Evolutionary conservation across 2,797 vertebrate genomes (phyloP).

Genomic region (Anabacerthia variegaticeps): DNA sequence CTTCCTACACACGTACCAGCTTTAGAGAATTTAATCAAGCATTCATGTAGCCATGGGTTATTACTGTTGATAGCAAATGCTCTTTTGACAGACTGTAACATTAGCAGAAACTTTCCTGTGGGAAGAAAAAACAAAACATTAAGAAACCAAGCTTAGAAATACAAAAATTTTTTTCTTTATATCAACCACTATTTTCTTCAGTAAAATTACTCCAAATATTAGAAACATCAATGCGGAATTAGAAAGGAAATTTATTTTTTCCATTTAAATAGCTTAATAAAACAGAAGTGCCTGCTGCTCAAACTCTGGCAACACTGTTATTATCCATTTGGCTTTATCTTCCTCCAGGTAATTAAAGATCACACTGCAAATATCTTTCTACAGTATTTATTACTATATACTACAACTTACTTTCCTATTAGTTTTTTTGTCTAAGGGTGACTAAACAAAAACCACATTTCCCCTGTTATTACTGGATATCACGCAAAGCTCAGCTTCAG

Average conservation of each 20-base stretch:
- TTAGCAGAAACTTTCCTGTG: conserved; percentile 82
- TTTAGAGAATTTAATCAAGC: conserved; percentile 83
- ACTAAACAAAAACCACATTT: not conserved
- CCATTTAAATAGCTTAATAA: not conserved
- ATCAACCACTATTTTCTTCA: not conserved
- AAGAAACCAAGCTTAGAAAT: not conserved
- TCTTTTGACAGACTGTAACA: conserved; percentile 83
- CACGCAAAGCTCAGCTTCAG: not conserved
- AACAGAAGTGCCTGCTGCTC: not conserved
- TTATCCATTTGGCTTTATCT: not conserved
- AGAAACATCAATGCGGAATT: not conserved
- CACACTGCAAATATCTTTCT: not conserved
- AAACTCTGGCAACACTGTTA: not conserved
- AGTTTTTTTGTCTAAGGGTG: not conserved
- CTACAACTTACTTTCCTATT: not conserved
- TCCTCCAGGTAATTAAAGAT: not conserved
- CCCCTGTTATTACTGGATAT: not conserved
- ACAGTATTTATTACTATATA: not conserved
- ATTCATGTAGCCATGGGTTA: conserved; percentile 82
- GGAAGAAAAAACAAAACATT: not conserved
- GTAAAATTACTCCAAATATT: not conserved
- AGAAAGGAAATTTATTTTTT: not conserved
- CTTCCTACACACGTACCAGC: conserved; percentile 70
- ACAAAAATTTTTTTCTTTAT: not conserved
- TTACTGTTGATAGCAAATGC: conserved; percentile 80